Base-by-base conservation (phyloP, 2,113 vertebrate species). In the Hepsetus odoe region DNA sequence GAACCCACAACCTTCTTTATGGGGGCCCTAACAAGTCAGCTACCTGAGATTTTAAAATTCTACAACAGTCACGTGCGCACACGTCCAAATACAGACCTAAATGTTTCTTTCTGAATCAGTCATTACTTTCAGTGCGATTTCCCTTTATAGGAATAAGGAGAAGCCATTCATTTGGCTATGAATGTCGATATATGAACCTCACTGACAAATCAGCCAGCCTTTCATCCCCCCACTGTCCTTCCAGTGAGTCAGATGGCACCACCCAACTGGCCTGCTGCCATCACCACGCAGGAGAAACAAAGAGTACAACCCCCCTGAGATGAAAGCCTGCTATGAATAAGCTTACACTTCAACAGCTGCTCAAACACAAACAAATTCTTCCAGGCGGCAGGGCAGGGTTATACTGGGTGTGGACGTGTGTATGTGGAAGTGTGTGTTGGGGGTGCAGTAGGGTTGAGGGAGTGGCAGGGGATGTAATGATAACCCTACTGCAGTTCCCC, bases 281-380 rank as follows among this genome's bases (percentile, higher is more conserved):
- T 38, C 51, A 22, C 68, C 44, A 18, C 26, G 5, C 4, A 7
- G 40, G 73, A 72, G 16, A 28, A 20, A 81, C 61, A 72, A 72
- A 72, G 66, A 38, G 26, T 35, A 49, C 75, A 55, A 55, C 49
- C 53, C 20, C 44, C 49, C n/a, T n/a, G 75, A 85, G 80, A 84
- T 86, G 77, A 83, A 86, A 83, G 80, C 40, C 20, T 64, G 53
- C 77, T 72, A 68, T 77, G 82, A 82, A 85, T 79, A 76, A 82
- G 74, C 81, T 76, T 40, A 65, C 46, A 72, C 68, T 81, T 72
- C 74, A 83, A 79, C 87, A 89, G 85, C 86, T 85, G 83, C 70
- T 79, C 83, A 80, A 85, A 82, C 70, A 78, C 75, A 85, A 82
- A 81, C 86, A 82, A 74, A 85, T 83, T 79, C 75, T 77, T 79